Evolutionary conservation across 2,113 vertebrate genomes (phyloP), one percentile per base, ranked within the genome.

Genomic region (Dermatemys mawii): DNA sequence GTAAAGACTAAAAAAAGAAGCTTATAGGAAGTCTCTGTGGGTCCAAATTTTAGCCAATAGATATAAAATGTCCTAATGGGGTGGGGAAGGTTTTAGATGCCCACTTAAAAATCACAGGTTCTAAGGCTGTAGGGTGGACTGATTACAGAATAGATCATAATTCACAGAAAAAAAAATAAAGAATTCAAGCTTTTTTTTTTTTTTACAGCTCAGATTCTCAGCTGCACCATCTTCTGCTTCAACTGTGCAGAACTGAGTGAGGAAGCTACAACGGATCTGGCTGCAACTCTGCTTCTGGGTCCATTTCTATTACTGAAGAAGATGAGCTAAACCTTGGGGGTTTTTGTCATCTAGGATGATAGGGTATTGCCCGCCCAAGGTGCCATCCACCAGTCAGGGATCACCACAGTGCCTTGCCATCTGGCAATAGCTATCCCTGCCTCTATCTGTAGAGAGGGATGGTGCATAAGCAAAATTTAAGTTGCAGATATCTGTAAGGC

Each of bases 351-450:
- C 17, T 38, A 67, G n/a, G 63, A 5, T 53, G 5, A 11, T 53
- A 22, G 35, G 0, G 11, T 7, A 0, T 1, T 12, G n/a, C 16
- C 50, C 78, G 19, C 24, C 0, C 1, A 92, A 89, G 11, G 48
- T n/a, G 21, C 24, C 29, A 2, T 9, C 80, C 3, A 1, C 41
- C 44, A 3, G 26, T 8, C 19, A 35, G 49, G 26, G 3, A 50
- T 63, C 44, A 79, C 78, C 13, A 21, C 0, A 1, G 24, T 48
- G 10, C 2, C 4, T 49, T 46, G 11, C 0, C 8, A 2, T 44
- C 1, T 49, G 84, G 63, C 48, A 82, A 32, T 38, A 60, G 49
- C n/a, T 73, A 54, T 49, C 81, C 88, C 79, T 88, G 78, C 24
- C 29, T 3, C 60, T 50, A 51, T 1, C 46, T 80, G 6, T 32